Evolutionary conservation across 1,140 invertebrate genomes (phyloP), one percentile per base, ranked within the genome.

Genomic region (Nasonia longicornis): DNA sequence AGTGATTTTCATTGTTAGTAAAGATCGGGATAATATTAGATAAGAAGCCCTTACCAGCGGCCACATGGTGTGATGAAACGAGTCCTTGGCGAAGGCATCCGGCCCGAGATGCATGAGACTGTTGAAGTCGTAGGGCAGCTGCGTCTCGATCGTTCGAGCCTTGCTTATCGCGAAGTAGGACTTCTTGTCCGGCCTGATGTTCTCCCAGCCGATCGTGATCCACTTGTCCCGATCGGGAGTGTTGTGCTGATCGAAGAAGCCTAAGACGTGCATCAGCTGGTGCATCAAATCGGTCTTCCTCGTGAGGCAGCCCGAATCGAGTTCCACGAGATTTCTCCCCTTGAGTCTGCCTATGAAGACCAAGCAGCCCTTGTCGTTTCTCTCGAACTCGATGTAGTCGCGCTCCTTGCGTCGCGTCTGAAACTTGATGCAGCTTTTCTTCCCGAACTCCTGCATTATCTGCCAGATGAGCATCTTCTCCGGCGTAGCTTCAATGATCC

Each of bases 181-280:
- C 29, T 14, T 73, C 26, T 58, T 74, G 31, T 74, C 29, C 20
- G 8, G 2, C 14, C 63, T 10, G 26, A 74, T 63, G 29, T 74
- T 74, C 10, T 58, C 7, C 48, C 48, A 74, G 8, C 52, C 8
- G 35, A 74, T 31, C 16, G 6, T 74, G 26, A 63, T 74, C 26
- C 45, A 74, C 29, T 63, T 63, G 16, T 52, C 72, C 63, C 72
- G 45, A 74, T 48, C 29, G 14, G 14, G 48, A 14, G 42, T 22
- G 45, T 42, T 74, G 45, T 58, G 72, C 12, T 74, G 72, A 58
- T 74, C 45, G 26, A 29, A 74, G 48, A 74, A 74, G 8, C 45
- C 45, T 14, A 74, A 16, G 14, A 74, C 72, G 45, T 74, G 45
- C 42, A 58, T 74, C n/a, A 74, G 72, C 22, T 74, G 72, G 31